phyloP scores from a whole-genome alignment of 2,797 vertebrate species.

The Prunella strophiata region DNA sequence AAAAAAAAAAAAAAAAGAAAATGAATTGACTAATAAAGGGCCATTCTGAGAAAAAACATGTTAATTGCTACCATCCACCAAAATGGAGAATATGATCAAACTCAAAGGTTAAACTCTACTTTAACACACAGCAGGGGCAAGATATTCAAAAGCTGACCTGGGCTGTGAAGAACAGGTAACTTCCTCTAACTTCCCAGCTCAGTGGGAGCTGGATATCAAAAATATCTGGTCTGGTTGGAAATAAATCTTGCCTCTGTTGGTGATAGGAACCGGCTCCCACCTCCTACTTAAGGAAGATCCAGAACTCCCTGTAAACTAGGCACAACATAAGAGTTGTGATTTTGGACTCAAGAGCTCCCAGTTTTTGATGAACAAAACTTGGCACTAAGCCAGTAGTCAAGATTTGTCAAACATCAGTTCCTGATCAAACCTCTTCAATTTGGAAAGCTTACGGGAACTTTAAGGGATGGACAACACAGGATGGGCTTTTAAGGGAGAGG shows the following conservation, averaged over 20 bases:
- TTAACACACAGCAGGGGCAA: background rate
- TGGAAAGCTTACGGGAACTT: background rate
- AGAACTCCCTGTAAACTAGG: background rate
- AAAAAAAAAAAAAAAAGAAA: background rate
- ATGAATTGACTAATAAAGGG: background rate
- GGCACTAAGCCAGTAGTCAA: background rate
- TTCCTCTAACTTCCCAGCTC: background rate
- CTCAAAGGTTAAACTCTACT: background rate
- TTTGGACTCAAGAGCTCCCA: background rate
- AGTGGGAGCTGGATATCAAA: background rate
- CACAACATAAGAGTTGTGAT: background rate
- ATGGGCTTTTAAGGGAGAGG: background rate
- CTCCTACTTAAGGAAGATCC: background rate
- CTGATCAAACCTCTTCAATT: background rate
- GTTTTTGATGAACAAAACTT: background rate
- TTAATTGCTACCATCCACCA: rapidly evolving
- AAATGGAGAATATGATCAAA: background rate
- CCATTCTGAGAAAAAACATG: background rate
- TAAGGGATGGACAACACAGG: background rate
- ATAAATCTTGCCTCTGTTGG: background rate
- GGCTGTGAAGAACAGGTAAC: background rate
- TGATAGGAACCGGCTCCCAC: background rate
- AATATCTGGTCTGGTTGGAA: background rate
- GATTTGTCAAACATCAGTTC: background rate
- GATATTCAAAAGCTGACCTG: background rate